Evolutionary conservation across 2,888 invertebrate species (phyloP).

Genomic region (Euplagia quadripunctaria): DNA sequence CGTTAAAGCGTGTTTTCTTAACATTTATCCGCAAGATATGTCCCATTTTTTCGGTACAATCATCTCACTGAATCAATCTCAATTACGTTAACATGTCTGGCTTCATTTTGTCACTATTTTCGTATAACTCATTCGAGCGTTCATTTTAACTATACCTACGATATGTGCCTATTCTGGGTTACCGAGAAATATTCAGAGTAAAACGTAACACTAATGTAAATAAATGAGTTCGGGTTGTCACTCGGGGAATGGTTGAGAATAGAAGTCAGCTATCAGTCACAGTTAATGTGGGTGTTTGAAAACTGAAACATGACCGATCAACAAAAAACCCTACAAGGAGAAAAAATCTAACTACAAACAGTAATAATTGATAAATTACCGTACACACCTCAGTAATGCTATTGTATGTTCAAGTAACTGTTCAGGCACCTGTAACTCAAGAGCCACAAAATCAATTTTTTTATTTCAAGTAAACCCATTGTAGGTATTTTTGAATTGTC

Average conservation of each 20-base stretch:
- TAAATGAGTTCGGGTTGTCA: neutral
- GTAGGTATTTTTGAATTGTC: no score
- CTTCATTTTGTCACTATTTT: conserved; percentile 30
- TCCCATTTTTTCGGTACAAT: conserved; percentile 6
- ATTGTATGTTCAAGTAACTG: no score
- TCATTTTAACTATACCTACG: neutral
- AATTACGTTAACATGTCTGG: conserved; percentile 38
- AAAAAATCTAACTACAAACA: no score
- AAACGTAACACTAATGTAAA: conserved; percentile 11
- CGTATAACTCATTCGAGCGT: conserved; percentile 1
- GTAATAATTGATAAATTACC: no score
- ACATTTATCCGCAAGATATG: no score
- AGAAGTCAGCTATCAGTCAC: neutral
- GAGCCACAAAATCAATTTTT: no score
- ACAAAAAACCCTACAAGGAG: neutral
- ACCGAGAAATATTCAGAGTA: conserved; percentile 21
- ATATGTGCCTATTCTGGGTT: neutral
- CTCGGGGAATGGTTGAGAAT: conserved; percentile 12
- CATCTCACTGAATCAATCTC: conserved; percentile 44
- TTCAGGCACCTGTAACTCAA: no score
- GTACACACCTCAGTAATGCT: no score
- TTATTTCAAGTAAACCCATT: no score
- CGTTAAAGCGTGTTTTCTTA: no score
- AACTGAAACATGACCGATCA: neutral
- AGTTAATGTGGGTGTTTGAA: neutral